Evolutionary conservation across 1,140 invertebrate genomes (phyloP).

Genomic region (Drosophila kepulauana): DNA sequence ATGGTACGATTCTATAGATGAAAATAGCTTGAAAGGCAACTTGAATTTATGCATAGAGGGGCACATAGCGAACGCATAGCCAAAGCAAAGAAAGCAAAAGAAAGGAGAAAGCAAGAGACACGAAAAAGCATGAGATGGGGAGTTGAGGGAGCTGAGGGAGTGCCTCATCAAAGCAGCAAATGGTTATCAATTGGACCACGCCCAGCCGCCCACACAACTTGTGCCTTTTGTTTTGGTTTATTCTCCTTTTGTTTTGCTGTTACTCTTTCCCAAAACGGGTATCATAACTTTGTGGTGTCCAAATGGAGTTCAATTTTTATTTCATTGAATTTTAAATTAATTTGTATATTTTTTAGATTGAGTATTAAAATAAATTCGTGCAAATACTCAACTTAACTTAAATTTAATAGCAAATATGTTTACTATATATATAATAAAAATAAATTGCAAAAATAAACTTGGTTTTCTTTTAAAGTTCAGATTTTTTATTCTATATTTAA

Average conservation of each 20-base stretch:
- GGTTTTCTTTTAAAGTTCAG: no score
- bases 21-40: slow-evolving; percentile 37
- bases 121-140: no score
- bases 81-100: background rate
- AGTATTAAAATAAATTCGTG: no score
- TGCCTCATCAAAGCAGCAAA: slow-evolving; percentile 21
- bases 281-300: background rate
- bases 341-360: no score
- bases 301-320: no score
- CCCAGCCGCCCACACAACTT: slow-evolving; percentile 17
- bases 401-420: no score
- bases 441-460: no score
- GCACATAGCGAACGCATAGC: background rate
- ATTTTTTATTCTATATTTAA: no score
- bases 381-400: no score
- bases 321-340: no score
- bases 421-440: no score
- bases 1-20: slow-evolving; percentile 37
- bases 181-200: slow-evolving; percentile 32
- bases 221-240: slow-evolving; percentile 12
- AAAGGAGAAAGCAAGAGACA: background rate
- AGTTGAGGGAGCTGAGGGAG: background rate
- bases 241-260: background rate
- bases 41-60: slow-evolving; percentile 13
- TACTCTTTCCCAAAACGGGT: background rate